Conservation (phyloP, 2,888 invertebrate species). For the Smittia sp. region DNA sequence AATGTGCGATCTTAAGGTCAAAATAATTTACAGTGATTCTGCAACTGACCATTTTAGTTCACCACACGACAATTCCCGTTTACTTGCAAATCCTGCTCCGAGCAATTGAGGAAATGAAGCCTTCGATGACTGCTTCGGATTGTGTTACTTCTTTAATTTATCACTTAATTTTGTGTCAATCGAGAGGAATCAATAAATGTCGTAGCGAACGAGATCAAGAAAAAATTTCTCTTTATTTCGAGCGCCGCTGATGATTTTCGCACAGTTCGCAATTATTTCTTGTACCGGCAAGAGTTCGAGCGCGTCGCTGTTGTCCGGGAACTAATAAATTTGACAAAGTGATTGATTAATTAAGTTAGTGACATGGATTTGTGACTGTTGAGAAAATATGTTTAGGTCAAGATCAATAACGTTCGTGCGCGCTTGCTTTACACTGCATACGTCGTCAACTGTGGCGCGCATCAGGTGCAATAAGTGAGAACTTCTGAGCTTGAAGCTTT, state of each 20-base stretch:
- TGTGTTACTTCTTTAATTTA: too few relatives aligned
- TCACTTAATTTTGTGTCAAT: too few relatives aligned
- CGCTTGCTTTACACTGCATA: neutral
- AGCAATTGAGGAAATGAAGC: neutral
- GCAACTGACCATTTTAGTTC: too few relatives aligned
- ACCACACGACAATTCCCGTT: neutral
- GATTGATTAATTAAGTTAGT: neutral
- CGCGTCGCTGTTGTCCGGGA: neutral
- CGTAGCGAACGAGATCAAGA: neutral
- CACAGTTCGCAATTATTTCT: conserved; percentile 25
- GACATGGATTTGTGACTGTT: neutral
- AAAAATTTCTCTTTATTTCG: neutral
- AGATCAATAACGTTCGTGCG: conserved; percentile 33
- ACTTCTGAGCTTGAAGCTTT: neutral
- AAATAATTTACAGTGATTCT: conserved; percentile 33
- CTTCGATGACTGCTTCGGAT: neutral
- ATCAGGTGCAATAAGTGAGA: conserved; percentile 10
- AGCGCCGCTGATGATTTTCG: conserved; percentile 17
- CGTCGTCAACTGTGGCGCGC: neutral
- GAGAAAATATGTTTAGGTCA: conserved; percentile 39
- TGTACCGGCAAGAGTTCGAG: neutral
- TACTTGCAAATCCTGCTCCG: too few relatives aligned
- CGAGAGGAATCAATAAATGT: too few relatives aligned
- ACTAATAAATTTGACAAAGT: neutral
- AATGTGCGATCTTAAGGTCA: conserved; percentile 13